Evolutionary conservation across 2,113 vertebrate genomes (phyloP).

Genomic region (Montifringilla adamsi): DNA sequence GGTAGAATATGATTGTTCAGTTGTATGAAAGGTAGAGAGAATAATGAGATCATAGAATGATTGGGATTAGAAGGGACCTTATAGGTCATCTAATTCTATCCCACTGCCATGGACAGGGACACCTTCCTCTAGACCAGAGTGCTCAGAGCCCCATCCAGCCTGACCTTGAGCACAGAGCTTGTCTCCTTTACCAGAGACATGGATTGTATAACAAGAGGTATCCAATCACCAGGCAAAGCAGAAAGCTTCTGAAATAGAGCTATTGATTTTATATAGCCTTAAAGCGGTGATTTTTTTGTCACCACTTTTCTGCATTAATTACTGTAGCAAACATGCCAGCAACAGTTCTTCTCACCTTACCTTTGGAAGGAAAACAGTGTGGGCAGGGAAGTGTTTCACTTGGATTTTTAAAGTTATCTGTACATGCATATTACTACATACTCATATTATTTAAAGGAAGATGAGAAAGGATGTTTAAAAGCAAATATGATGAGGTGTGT

Average conservation of each 20-base stretch:
- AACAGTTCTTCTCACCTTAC: constrained; percentile 7
- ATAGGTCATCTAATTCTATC: background rate
- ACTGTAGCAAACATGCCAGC: background rate
- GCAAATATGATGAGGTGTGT: background rate
- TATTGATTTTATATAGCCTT: background rate
- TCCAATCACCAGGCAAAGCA: background rate
- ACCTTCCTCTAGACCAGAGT: background rate
- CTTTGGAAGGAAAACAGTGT: constrained; percentile 21
- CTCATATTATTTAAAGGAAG: background rate
- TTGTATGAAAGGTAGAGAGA: background rate
- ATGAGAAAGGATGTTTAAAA: background rate
- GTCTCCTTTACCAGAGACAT: background rate
- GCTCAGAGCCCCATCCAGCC: background rate
- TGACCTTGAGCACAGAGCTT: background rate
- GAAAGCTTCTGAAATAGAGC: background rate
- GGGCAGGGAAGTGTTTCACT: background rate
- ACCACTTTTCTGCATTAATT: constrained; percentile 8
- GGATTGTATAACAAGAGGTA: background rate
- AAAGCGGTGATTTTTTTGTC: background rate
- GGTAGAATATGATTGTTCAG: background rate
- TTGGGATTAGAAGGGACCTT: background rate
- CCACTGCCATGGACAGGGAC: background rate
- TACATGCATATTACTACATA: background rate
- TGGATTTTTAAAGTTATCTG: constrained; percentile 3
- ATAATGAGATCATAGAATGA: background rate